Base-by-base conservation (phyloP, 2,888 invertebrate genomes). In the Melipona bicolor region DNA sequence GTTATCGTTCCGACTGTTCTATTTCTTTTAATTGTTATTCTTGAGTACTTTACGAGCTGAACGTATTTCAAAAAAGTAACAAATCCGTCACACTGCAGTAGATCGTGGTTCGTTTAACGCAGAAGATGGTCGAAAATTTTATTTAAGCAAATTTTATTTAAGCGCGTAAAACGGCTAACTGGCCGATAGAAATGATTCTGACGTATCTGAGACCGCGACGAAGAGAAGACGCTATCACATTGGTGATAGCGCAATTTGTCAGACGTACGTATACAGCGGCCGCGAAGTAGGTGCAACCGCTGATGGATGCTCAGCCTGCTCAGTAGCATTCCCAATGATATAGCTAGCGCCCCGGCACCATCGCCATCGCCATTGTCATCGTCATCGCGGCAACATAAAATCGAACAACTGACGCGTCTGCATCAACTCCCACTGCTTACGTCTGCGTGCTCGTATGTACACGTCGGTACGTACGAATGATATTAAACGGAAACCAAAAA, bases 181-280 rank as follows among this genome's bases (percentile, higher is more conserved):
- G 77, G 62, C 79, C 79, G 80, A 71, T 81, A 82, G 77, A 85
- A 87, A 89, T 85, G 85, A 81, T 83, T 79, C 67, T 71, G 84
- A 69, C 24, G 19, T 36, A 74, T 74, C 64, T 11, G 43, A 43
- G 9, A 19, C 73, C 56, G n/a, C 56, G 9, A 61, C 73, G 71
- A 43, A 64, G 71, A 65, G 71, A 49, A 79, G 74, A 61, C 43
- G 9, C 27, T 1, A 27, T 27, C 27, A 82, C 81, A 88, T 83
- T 88, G 78, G 77, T 76, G 79, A 77, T 81, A 68, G 81, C 54
- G 83, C 83, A 86, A 87, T 89, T 89, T 89, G 89, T 84, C 87
- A 86, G 84, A 86, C 87, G 85, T 83, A 83, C 86, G 85, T 84
- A 84, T 85, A 87, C 89, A 89, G 82, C 86, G 84, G 89, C 87